Evolutionary conservation across 2,797 vertebrate species (phyloP), one percentile per base, ranked within the genome.

Genomic region (Cryptoblepharus egeriae): DNA sequence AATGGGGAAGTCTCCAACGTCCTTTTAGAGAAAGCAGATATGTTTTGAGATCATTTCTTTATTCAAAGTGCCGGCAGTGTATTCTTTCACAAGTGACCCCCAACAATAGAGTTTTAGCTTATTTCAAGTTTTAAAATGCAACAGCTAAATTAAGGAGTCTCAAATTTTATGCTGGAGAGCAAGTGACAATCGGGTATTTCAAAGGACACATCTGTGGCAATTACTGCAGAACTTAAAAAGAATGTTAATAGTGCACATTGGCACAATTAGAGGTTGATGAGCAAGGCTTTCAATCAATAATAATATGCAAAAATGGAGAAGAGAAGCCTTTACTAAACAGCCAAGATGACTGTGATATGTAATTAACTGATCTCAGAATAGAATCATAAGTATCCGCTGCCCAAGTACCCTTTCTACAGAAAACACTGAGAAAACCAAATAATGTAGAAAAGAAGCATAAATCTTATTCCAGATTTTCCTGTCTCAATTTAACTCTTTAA

Each of bases 371-470:
- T 45, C 77, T 74, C 80, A 82, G 67, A 87, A 30, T 81, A 90
- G 39, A 87, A 67, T 32, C 32, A 57, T 64, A 84, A 75, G 9
- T 26, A 69, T 45, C 2, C 85, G 75, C 37, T 82, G 83, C 10
- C 32, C 61, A 55, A 87, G 80, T 39, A 28, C 11, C 12, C 16
- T 72, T 72, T 79, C 58, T 81, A 78, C 75, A 80, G 75, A 75
- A 39, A 87, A 89, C 35, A 10, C 67, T 80, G 84, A 69, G 88
- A 32, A 90, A 88, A 81, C 70, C 3, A 85, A 18, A 57, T 68
- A 89, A 78, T 87, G 90, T 84, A 85, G 85, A 68, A 88, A n/a
- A 13, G 85, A 79, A 88, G 84, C 78, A 82, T 90, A 83, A 85
- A 71, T 75, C 69, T 70, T 71, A 87, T 11, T 58, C 18, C 64